Conservation (phyloP, 1,140 invertebrate genomes). For the Hermetia illucens region DNA sequence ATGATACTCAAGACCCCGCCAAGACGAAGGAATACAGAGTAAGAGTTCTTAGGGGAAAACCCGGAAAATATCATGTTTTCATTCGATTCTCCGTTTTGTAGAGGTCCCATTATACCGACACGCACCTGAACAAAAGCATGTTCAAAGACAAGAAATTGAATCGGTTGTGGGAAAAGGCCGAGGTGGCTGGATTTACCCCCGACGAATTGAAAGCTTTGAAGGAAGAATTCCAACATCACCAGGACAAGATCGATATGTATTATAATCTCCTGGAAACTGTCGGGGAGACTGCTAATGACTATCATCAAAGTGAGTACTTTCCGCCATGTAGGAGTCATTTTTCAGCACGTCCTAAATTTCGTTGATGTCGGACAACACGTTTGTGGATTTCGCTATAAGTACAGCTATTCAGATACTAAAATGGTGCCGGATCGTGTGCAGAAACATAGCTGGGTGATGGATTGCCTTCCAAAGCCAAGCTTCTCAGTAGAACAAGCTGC, state of each 20-base stretch:
- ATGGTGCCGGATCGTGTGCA: too few relatives aligned
- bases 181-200: slow-evolving; percentile 65
- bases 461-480: too few relatives aligned
- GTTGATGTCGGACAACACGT: too few relatives aligned
- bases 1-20: slow-evolving; percentile 44
- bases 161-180: slow-evolving; percentile 79
- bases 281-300: slow-evolving; percentile 36
- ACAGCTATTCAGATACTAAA: too few relatives aligned
- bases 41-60: slow-evolving; percentile 14
- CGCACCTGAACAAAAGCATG: slow-evolving; percentile 54
- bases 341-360: too few relatives aligned
- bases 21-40: slow-evolving; percentile 39
- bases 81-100: slow-evolving; percentile 12
- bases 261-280: slow-evolving; percentile 61
- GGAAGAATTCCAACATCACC: slow-evolving; percentile 83
- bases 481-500: too few relatives aligned
- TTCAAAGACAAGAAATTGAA: slow-evolving; percentile 86
- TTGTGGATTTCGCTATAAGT: too few relatives aligned
- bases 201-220: slow-evolving; percentile 70
- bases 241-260: slow-evolving; percentile 86
- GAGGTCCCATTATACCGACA: slow-evolving; percentile 43
- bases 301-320: slow-evolving; percentile 46
- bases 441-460: too few relatives aligned
- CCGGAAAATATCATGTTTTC: neutral
- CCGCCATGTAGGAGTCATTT: too few relatives aligned